phyloP scores from a whole-genome alignment of 2,888 invertebrate genomes.

The Gryllus longicercus region DNA sequence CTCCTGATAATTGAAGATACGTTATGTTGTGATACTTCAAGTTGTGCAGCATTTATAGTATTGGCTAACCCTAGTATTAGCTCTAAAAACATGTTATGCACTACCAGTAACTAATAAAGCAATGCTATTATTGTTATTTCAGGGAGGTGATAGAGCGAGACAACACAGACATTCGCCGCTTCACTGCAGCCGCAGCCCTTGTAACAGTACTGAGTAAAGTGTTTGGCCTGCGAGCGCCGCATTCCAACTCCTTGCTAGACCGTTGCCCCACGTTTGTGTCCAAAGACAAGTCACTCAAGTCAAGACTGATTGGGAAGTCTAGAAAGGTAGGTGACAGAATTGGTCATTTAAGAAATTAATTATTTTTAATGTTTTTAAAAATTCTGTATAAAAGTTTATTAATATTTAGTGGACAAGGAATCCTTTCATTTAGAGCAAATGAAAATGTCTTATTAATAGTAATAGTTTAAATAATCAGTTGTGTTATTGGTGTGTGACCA shows the following conservation, averaged over 20 bases:
- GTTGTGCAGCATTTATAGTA: no score
- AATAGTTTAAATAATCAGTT: no score
- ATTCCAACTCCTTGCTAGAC: slow-evolving; percentile 60
- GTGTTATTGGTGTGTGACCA: no score
- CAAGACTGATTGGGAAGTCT: slow-evolving; percentile 61
- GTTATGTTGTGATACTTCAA: no score
- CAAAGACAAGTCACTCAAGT: slow-evolving; percentile 75
- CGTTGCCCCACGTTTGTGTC: slow-evolving; percentile 79
- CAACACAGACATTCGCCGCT: slow-evolving; percentile 56
- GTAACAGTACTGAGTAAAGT: slow-evolving; percentile 77
- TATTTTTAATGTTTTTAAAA: not conserved
- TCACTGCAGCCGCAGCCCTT: slow-evolving; percentile 72
- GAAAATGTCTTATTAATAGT: no score
- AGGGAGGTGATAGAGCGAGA: slow-evolving; percentile 65
- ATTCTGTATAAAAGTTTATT: no score
- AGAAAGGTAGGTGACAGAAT: slow-evolving; percentile 54
- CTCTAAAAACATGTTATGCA: no score
- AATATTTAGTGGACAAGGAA: no score
- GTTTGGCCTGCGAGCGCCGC: slow-evolving; percentile 63
- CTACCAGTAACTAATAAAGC: no score
- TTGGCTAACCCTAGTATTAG: no score
- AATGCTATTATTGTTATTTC: slow-evolving; percentile 37
- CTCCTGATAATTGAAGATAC: no score
- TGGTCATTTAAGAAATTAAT: not conserved
- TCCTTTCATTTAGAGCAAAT: no score